Base-by-base conservation (phyloP, 2,888 invertebrate genomes). In the Plebejus melissa region DNA sequence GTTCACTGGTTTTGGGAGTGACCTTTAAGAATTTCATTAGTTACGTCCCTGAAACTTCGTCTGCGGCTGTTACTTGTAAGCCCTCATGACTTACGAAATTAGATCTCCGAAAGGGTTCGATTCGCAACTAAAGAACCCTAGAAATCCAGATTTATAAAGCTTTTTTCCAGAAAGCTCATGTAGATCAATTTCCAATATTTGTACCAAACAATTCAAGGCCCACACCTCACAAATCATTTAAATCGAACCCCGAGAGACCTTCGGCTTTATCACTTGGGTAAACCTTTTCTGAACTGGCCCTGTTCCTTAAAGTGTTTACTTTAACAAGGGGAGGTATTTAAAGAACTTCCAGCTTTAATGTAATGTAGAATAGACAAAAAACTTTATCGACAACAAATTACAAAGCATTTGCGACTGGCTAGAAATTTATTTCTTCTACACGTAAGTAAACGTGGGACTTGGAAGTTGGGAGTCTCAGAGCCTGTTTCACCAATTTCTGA, bases 151-250 rank as follows among this genome's bases (percentile, higher is more conserved):
- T 58, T 58, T n/a, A 22, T 22, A 65, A 65, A 65, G 60, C 28
- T 65, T 50, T 50, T 50, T 54, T 28, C 60, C 28, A 32, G 3
- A 65, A 65, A 36, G 65, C 16, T 65, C 13, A 5, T 36, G 65
- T 32, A 32, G 65, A 7, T 65, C 65, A 65, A 65, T 65, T 65
- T 65, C 32, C 32, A 65, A 65, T 28, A 60, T 60, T 28, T 60
- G 65, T 65, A 65, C 65, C 32, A 32, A 65, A 32, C 65, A 58
- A 22, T 58, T 58, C 9, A 11, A 11, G 13, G 13, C 32, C 36
- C 4, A 5, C 36, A 32, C 13, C 16, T 32, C 16, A 65, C 32
- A 36, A 65, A 65, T 65, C 32, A 65, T 65, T 16, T 16, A 65
- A 36, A 36, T 13, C 6, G 32, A 32, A 65, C 5, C 13, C 36